Percentiles rank a stretch among this genome's conserved stretches.
These are phyloP conservation scores for Habroteleia sp. DNA, from an alignment of 2,888 invertebrate species.

Conservation along the genomic window DNA sequence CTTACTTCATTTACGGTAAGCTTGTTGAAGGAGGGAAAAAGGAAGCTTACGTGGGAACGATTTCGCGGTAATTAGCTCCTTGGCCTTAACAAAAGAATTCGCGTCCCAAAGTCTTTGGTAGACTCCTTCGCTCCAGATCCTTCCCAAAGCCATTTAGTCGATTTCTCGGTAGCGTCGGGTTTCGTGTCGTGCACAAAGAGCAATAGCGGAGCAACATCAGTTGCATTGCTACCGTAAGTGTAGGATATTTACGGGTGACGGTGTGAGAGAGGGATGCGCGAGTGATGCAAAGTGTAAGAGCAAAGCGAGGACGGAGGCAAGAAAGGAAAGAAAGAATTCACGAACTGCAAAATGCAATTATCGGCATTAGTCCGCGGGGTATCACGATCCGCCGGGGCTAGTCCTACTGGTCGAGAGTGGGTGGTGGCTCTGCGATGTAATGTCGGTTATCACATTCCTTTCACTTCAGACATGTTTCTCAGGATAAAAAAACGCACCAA, in stretches of 20 bases:
- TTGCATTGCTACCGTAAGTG: conserved; percentile 30
- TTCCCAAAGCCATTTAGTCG: conserved; percentile 56
- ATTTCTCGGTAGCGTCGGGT: conserved; percentile 64
- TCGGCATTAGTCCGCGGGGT: conserved; percentile 80
- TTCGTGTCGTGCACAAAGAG: conserved; percentile 65
- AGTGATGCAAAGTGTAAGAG: conserved; percentile 55
- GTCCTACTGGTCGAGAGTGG: conserved; percentile 68
- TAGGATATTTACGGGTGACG: conserved; percentile 51
- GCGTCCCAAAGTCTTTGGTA: conserved; percentile 27
- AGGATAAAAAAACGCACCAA: conserved; percentile 41
- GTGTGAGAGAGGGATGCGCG: conserved; percentile 55
- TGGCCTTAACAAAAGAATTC: conserved; percentile 60
- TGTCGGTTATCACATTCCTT: conserved; percentile 59
- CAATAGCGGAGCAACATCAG: conserved; percentile 47
- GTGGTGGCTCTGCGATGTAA: conserved; percentile 69
- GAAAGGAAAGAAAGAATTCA: conserved; percentile 77
- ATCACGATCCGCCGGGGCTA: conserved; percentile 77
- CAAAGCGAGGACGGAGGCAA: conserved; percentile 66
- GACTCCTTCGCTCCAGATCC: conserved; percentile 49
- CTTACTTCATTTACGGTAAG: not conserved
- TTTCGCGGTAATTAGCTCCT: conserved; percentile 58
- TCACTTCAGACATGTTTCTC: conserved; percentile 50
- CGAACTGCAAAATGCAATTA: conserved; percentile 80
- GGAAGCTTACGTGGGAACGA: conserved; percentile 22
- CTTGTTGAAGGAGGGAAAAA: not conserved